Base-by-base conservation (phyloP, 2,888 invertebrate genomes). In the Lycaena phlaeas region DNA sequence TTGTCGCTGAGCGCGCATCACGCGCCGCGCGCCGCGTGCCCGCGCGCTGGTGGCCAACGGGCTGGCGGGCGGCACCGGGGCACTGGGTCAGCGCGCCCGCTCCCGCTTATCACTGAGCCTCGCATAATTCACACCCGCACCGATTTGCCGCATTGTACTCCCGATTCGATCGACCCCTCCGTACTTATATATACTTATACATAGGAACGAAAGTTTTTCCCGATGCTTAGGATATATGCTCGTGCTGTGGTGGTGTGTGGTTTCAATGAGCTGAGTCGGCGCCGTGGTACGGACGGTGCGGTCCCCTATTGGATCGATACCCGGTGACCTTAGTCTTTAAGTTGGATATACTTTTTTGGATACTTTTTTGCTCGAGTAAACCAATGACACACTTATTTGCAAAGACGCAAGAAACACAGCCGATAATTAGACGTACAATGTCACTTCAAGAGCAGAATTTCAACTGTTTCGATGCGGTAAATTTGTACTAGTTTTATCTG, bases 231-330 rank as follows among this genome's bases (percentile, higher is more conserved):
- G n/a, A n/a, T n/a, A n/a, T n/a, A n/a, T 9, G 31, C 17, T 38
- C 40, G 37, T 37, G 41, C 26, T 17, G 37, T 39, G 40, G 43
- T 43, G 44, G 39, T 50, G 41, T 41, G 45, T 36, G 45, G 46
- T 30, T 48, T 43, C 45, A 42, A 38, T 26, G 46, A 41, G 39
- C 40, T 26, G 46, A 49, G 41, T 49, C 51, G 51, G 51, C 52
- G 50, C 47, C 29, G 42, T 44, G 46, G 45, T 49, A 41, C 43
- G 45, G 27, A 11, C 43, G 42, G 44, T 48, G 65, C 64, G 68
- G 64, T 64, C 61, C 57, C n/a, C 68, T 68, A 68, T 69, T 67
- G 68, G 76, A 78, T 81, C 79, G 70, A 81, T 79, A 76, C 57
- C 46, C 57, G 56, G 62, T 64, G 75, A 73, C 71, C 72, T 73